Evolutionary conservation across 2,888 invertebrate genomes (phyloP), one percentile per base, ranked within the genome.

Genomic region (Physocephala rufipes): DNA sequence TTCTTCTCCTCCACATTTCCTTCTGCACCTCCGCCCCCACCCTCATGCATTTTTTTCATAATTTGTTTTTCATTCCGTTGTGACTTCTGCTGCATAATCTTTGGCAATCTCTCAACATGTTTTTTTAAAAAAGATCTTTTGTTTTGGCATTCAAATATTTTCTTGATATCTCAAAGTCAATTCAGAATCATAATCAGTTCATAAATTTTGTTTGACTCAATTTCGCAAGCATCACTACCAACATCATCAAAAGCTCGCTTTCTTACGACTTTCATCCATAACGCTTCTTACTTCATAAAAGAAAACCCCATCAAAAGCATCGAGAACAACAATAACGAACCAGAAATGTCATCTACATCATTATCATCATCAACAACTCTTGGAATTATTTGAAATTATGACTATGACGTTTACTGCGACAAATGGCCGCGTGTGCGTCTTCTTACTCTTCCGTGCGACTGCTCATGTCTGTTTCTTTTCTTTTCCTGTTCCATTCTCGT

Each of bases 151-250:
- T 59, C 51, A 28, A 69, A 69, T 69, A 69, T 69, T 69, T 62
- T 51, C 68, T 62, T 51, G 68, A 59, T 69, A 62, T 62, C 68
- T 62, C 68, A 61, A 61, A 36, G 36, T 69, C 68, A 69, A 69
- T 69, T 61, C 62, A 16, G 30, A 30, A 69, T 69, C 68, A 69
- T 69, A 69, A 69, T 69, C 68, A 69, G 68, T 69, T 69, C 68
- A 69, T 69, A 69, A 69, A 69, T 69, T 69, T 51, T 61, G n/a
- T 47, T 69, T 36, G 62, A 69, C 51, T 61, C 68, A 51, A 30
- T 28, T 26, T 12, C 1, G 51, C 51, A 53, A 36, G 49, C 51
- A 19, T 26, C 65, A 64, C 43, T 36, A 43, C n/a, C 45, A 28
- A 16, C 36, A 62, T 15, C 2, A 36, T n/a, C 28, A 61, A 61